These are phyloP conservation scores for Heterotilapia buettikoferi DNA, from an alignment of 2,113 vertebrate genomes.

Conservation along the genomic window DNA sequence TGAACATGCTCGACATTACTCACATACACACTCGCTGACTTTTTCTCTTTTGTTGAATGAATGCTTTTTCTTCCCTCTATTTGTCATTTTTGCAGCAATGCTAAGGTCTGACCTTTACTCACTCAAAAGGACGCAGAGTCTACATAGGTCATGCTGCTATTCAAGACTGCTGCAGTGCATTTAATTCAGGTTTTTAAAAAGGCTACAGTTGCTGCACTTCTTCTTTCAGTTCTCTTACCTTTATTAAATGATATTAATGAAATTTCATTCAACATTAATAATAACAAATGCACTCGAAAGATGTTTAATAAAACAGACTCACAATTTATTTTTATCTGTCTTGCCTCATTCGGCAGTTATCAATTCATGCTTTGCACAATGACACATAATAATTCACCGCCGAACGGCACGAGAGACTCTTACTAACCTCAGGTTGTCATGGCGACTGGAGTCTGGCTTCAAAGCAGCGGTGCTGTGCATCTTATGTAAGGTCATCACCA, in stretches of 20 bases:
- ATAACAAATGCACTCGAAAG: neutral
- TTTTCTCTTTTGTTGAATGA: neutral
- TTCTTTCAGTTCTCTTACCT: neutral
- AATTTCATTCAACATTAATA: neutral
- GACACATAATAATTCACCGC: neutral
- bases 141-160: neutral
- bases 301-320: neutral
- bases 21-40: neutral
- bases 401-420: neutral
- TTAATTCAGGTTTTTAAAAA: neutral
- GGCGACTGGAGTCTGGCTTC: slow-evolving; percentile 90
- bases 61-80: neutral
- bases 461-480: slow-evolving; percentile 86
- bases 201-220: neutral
- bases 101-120: neutral
- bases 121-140: neutral
- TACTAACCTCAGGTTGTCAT: slow-evolving; percentile 89
- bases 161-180: neutral
- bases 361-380: neutral
- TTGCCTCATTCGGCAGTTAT: neutral
- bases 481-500: slow-evolving; percentile 90
- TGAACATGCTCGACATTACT: neutral
- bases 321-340: neutral
- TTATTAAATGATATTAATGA: neutral
- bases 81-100: neutral